Conservation (phyloP, 2,797 vertebrate species). For the Trachurus trachurus region DNA sequence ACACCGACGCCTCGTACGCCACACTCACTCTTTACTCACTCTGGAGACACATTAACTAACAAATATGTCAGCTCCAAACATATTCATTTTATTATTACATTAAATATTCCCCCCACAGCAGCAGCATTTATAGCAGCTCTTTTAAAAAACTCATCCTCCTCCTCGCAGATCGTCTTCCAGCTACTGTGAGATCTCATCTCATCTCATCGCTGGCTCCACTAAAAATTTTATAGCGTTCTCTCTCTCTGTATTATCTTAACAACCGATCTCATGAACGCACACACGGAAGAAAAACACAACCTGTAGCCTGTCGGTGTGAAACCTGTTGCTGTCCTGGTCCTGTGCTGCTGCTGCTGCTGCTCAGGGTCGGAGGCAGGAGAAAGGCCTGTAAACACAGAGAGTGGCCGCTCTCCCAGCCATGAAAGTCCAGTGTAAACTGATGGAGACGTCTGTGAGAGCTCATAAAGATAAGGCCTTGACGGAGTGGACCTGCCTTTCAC, state of each 20-base stretch:
- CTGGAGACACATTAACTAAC: too few relatives aligned
- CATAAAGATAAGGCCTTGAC: conserved; percentile 94
- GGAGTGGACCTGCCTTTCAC: conserved; percentile 76
- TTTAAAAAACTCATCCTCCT: background rate
- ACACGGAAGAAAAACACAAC: background rate
- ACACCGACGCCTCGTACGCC: conserved; percentile 19
- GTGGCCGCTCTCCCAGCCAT: conserved; percentile 84
- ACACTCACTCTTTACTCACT: background rate
- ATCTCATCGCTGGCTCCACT: background rate
- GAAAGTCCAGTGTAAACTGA: conserved; percentile 89
- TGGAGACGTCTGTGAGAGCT: conserved; percentile 90
- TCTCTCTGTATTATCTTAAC: background rate
- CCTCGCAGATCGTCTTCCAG: conserved; percentile 3
- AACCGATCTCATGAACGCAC: background rate
- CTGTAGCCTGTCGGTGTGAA: background rate
- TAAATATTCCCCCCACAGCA: background rate
- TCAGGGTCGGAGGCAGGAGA: background rate
- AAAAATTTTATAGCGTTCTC: background rate
- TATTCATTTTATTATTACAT: background rate
- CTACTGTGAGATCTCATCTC: conserved; percentile 3
- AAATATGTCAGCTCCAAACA: background rate
- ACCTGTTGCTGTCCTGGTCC: conserved; percentile 44
- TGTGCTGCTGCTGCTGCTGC: conserved; percentile 14
- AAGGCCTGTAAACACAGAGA: conserved; percentile 86
- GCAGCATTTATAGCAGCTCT: background rate